Evolutionary conservation across 2,797 vertebrate species (phyloP).

Genomic region (Scyliorhinus canicula): DNA sequence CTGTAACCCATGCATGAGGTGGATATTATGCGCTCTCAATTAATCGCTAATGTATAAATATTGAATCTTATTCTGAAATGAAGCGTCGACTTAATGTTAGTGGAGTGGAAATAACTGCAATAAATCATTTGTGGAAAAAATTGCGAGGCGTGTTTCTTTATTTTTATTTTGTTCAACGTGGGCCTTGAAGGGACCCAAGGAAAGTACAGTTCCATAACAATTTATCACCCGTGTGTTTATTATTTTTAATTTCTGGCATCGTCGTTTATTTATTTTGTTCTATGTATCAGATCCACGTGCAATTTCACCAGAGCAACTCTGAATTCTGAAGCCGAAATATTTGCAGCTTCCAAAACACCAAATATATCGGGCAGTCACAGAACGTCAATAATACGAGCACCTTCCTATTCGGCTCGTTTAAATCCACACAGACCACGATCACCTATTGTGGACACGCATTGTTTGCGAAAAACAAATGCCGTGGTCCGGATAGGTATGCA

Average conservation of each 20-base stretch:
- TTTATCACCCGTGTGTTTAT: neutral
- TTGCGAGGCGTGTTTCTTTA: neutral
- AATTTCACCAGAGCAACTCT: neutral
- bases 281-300: neutral
- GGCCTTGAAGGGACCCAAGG: neutral
- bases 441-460: too few relatives aligned
- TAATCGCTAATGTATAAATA: neutral
- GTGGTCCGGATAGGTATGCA: too few relatives aligned
- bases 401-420: neutral
- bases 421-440: neutral
- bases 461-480: neutral
- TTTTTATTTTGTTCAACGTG: neutral
- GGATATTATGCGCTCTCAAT: neutral
- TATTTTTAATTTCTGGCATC: neutral
- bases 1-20: neutral
- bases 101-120: neutral
- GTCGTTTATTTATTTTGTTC: slow-evolving; percentile 19
- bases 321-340: neutral
- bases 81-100: neutral
- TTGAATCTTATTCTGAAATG: neutral
- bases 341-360: neutral
- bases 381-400: neutral
- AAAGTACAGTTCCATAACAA: neutral
- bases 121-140: neutral
- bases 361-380: neutral